Evolutionary conservation across 2,113 vertebrate genomes (phyloP).

Genomic region (Cavia porcellus): DNA sequence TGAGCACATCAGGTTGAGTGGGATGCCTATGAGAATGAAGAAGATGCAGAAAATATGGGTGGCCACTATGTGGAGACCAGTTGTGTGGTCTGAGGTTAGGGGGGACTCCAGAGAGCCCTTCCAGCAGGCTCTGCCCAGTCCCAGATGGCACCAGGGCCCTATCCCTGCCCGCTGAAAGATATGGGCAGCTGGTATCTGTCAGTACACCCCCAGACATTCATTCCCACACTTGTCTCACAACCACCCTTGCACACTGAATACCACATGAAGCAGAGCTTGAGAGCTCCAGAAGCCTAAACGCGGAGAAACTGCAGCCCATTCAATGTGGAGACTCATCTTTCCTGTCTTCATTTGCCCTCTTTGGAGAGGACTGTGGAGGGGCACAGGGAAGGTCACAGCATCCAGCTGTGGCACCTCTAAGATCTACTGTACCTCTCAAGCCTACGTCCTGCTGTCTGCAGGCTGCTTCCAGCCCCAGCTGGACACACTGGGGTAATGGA

Average conservation of each 20-base stretch:
- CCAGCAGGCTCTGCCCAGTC: neutral
- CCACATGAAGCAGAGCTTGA: slow-evolving; percentile 78
- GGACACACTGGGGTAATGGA: neutral
- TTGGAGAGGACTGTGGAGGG: neutral
- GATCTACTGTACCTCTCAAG: neutral
- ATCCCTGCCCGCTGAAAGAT: neutral
- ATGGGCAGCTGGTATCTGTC: too few species aligned
- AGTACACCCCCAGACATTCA: too few species aligned
- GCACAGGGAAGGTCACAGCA: neutral
- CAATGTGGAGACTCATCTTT: neutral
- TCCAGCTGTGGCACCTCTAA: neutral
- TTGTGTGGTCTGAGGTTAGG: slow-evolving; percentile 77
- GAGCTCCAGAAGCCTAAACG: slow-evolving; percentile 90
- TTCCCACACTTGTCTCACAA: too few species aligned
- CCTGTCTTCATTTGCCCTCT: neutral
- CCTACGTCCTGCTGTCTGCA: neutral
- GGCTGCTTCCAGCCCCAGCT: neutral
- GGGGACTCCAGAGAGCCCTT: neutral
- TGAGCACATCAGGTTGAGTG: slow-evolving; percentile 93
- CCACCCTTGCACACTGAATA: too few species aligned
- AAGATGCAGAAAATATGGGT: slow-evolving; percentile 81
- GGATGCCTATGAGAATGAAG: slow-evolving; percentile 95
- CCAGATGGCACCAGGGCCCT: too few species aligned
- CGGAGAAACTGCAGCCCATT: neutral
- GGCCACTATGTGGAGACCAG: slow-evolving; percentile 88